These are phyloP conservation scores for Chelmon rostratus DNA, from an alignment of 2,797 vertebrate genomes.

Conservation along the genomic window DNA sequence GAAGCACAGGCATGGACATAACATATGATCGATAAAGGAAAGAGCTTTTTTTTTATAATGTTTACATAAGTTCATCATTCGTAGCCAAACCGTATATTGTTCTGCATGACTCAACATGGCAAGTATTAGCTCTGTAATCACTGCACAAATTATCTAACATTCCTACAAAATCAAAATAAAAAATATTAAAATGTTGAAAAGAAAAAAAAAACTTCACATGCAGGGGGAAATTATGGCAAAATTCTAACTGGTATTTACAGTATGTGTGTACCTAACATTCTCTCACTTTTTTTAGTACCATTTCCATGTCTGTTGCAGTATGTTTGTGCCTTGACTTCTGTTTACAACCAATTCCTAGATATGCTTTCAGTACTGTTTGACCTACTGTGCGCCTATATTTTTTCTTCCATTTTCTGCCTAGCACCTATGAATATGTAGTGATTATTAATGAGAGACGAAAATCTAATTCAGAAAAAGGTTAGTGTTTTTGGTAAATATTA, in stretches of 20 bases:
- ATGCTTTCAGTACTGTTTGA: slow-evolving; percentile 77
- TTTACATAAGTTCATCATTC: slow-evolving; percentile 86
- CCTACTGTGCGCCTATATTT: slow-evolving; percentile 73
- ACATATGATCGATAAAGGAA: slow-evolving; percentile 79
- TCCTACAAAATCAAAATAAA: slow-evolving; percentile 82
- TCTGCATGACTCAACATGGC: slow-evolving; percentile 80
- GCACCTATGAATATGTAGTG: slow-evolving; percentile 82
- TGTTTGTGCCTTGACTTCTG: slow-evolving; percentile 92
- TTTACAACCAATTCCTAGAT: slow-evolving; percentile 85
- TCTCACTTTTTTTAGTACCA: slow-evolving; percentile 77
- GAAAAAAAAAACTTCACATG: slow-evolving; percentile 67
- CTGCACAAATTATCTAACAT: slow-evolving; percentile 87
- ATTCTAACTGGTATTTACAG: slow-evolving; percentile 86
- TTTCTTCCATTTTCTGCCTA: slow-evolving; percentile 76
- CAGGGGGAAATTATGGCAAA: slow-evolving; percentile 66
- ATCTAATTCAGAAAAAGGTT: slow-evolving; percentile 84
- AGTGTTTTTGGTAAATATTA: slow-evolving; percentile 86
- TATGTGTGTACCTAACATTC: slow-evolving; percentile 84
- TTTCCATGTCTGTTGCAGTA: slow-evolving; percentile 82
- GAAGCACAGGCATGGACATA: slow-evolving; percentile 76
- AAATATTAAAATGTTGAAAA: slow-evolving; percentile 52
- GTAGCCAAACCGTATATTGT: slow-evolving; percentile 77
- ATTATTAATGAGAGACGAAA: slow-evolving; percentile 82
- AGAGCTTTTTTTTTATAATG: slow-evolving; percentile 79
- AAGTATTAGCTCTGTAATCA: slow-evolving; percentile 81